Percentiles rank a stretch among this genome's conserved stretches.
phyloP scores from a whole-genome alignment of 2,888 invertebrate species.

The Neuroscelio doddi region DNA sequence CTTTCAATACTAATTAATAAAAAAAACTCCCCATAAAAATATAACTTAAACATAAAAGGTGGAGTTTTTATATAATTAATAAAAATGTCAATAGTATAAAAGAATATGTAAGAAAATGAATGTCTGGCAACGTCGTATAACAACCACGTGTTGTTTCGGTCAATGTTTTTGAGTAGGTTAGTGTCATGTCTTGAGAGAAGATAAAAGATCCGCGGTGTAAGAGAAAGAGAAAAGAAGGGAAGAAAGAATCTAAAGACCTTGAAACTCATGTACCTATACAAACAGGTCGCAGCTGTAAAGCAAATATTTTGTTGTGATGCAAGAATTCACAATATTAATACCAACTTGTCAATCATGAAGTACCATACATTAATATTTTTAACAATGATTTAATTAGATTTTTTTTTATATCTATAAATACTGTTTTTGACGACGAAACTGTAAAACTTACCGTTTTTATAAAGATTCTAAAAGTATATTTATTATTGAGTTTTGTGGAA shows the following conservation, averaged over 20 bases:
- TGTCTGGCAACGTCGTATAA: slow-evolving; percentile 14
- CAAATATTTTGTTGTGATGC: slow-evolving; percentile 70
- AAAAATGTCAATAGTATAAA: too few relatives aligned
- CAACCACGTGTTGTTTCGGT: slow-evolving; percentile 64
- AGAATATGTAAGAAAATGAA: slow-evolving; percentile 19
- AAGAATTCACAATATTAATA: slow-evolving; percentile 65
- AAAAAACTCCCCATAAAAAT: too few relatives aligned
- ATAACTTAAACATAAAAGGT: too few relatives aligned
- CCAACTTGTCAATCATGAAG: too few relatives aligned
- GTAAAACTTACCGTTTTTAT: too few relatives aligned
- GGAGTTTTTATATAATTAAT: too few relatives aligned
- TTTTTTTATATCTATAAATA: too few relatives aligned
- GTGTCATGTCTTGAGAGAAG: slow-evolving; percentile 56
- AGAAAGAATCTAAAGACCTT: slow-evolving; percentile 62
- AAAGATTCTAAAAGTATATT: background rate
- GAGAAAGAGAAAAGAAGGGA: slow-evolving; percentile 55
- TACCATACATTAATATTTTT: too few relatives aligned
- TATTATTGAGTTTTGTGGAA: background rate
- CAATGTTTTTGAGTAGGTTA: slow-evolving; percentile 66
- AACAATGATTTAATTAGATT: too few relatives aligned
- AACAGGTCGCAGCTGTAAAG: slow-evolving; percentile 61
- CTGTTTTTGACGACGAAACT: too few relatives aligned
- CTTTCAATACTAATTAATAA: too few relatives aligned
- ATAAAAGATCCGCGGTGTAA: slow-evolving; percentile 62
- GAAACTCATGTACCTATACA: slow-evolving; percentile 66